Evolutionary conservation across 2,113 vertebrate species (phyloP).

Genomic region (Platycercus adscitus): DNA sequence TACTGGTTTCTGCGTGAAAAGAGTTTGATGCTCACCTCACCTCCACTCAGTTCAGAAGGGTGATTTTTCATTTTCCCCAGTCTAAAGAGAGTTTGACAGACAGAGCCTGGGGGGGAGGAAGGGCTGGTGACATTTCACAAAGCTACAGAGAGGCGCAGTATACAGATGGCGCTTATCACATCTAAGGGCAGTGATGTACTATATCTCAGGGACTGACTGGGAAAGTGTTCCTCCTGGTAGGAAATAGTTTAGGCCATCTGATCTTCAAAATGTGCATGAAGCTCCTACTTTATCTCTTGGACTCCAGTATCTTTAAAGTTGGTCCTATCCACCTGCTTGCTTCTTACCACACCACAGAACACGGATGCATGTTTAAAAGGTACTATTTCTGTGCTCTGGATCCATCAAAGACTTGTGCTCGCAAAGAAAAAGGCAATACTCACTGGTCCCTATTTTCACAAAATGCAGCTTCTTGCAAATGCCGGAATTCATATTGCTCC

Average conservation of each 20-base stretch:
- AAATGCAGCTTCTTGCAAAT: background rate
- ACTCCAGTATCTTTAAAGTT: background rate
- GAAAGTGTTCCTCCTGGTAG: background rate
- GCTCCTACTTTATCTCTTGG: background rate
- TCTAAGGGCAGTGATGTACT: background rate
- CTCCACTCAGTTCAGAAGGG: background rate
- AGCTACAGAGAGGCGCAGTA: background rate
- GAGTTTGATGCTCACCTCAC: background rate
- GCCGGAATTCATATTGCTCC: background rate
- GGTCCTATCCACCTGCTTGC: background rate
- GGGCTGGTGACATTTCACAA: background rate
- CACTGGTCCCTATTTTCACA: background rate
- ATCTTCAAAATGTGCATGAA: background rate
- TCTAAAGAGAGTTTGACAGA: background rate
- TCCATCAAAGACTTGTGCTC: background rate
- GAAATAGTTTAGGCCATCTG: background rate
- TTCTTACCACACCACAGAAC: background rate
- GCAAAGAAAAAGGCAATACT: background rate
- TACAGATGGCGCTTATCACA: background rate
- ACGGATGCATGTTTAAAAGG: background rate
- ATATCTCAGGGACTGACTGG: background rate
- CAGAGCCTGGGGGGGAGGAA: background rate
- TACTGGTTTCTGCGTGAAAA: background rate
- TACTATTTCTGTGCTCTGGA: background rate
- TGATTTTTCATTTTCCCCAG: background rate